Evolutionary conservation across 2,113 vertebrate genomes (phyloP), one percentile per base, ranked within the genome.

Genomic region (Hepsetus odoe): DNA sequence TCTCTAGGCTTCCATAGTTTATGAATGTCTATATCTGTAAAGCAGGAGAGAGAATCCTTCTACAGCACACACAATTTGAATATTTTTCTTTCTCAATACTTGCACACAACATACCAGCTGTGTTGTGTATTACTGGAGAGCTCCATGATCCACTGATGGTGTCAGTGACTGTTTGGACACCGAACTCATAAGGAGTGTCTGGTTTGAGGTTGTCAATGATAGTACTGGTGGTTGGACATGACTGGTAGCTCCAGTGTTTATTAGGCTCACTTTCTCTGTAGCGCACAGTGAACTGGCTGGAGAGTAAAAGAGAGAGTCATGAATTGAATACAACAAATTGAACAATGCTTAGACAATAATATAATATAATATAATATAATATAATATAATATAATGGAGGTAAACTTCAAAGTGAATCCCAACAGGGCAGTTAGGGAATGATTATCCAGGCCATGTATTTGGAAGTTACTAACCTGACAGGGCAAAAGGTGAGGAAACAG

Each of bases 151-250:
- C 95, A 14, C 87, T 91, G 20, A 77, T 77, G 0, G 89, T 88
- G 3, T 95, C 93, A 40, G 88, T 66, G 3, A 91, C 96, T 80
- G 96, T 92, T 89, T 96, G 96, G 69, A 99, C 97, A 67, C 93
- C 95, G 82, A 99, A 98, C 86, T 98, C 97, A 84, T 99, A 99
- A 49, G 93, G 80, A 0, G 94, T 92, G 35, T 96, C 93, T 40
- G 96, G 97, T 83, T 95, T 98, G 65, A 99, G 89, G 72, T 96
- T 94, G 64, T 98, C 96, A 44, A 99, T 92, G 76, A 98, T 94
- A 0, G 95, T 98, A 87, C 96, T 95, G 18, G 94, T 97, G 26
- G 95, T 93, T 30, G 96, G 97, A 85, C 96, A 98, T 69, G 95
- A 94, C 68, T 98, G 96, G 85, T 97, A 97, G 88, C 92, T 91